These are phyloP conservation scores for Hexactinellida sp. DNA, from an alignment of 37 sponge, comb jelly and placozoan species.

Conservation along the genomic window DNA sequence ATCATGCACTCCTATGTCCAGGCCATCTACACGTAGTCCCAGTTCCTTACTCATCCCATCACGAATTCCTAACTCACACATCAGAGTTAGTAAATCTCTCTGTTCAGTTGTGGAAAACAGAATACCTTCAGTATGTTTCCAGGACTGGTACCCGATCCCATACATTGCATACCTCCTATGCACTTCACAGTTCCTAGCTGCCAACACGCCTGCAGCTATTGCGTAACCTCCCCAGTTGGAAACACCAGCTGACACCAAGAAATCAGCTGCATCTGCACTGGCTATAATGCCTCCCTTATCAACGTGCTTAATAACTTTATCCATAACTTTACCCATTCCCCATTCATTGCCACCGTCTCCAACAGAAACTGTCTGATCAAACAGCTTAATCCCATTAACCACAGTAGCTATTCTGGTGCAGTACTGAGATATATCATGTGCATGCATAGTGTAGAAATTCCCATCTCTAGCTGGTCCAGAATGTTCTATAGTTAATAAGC, in stretches of 20 bases:
- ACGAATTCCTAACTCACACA: slow-evolving; percentile 39
- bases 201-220: slow-evolving; percentile 49
- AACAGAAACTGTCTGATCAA: slow-evolving; percentile 52
- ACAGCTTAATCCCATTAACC: slow-evolving; percentile 37
- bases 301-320: slow-evolving; percentile 29
- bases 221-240: slow-evolving; percentile 93
- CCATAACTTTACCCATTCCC: slow-evolving; percentile 73
- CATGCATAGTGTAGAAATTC: slow-evolving; percentile 52
- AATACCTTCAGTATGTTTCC: not conserved
- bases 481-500: slow-evolving; percentile 75
- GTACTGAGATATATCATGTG: slow-evolving; percentile 30
- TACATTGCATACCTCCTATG: slow-evolving; percentile 65
- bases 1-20: slow-evolving; percentile 28
- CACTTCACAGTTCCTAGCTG: slow-evolving; percentile 37
- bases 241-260: slow-evolving; percentile 54
- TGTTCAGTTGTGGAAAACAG: slow-evolving; percentile 45
- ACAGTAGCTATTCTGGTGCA: slow-evolving; percentile 30
- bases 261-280: slow-evolving; percentile 34
- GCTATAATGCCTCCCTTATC: slow-evolving; percentile 35
- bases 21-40: slow-evolving; percentile 50
- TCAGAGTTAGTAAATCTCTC: slow-evolving; percentile 27
- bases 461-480: slow-evolving; percentile 52
- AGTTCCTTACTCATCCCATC: slow-evolving; percentile 38
- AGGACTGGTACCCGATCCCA: slow-evolving; percentile 16
- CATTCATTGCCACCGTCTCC: slow-evolving; percentile 96